Percentiles rank a stretch among this genome's conserved stretches.
These are phyloP conservation scores for Agrypnus murinus DNA, from an alignment of 2,888 invertebrate genomes.

Conservation along the genomic window DNA sequence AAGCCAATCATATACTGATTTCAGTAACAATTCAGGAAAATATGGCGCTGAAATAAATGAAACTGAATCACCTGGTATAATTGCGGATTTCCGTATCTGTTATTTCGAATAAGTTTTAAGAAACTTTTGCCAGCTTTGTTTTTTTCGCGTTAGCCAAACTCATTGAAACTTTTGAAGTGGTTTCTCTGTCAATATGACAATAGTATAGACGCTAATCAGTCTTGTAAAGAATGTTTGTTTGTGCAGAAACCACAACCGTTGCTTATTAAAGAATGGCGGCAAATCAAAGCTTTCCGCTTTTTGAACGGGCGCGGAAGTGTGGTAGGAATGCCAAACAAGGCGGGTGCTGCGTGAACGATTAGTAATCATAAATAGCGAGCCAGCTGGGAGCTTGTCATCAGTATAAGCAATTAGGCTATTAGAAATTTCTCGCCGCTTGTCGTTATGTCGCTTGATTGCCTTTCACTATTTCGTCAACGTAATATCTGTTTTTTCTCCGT, in stretches of 20 bases:
- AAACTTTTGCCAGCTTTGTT: not conserved
- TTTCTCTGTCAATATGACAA: constrained; percentile 26
- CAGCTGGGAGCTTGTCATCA: constrained; percentile 43
- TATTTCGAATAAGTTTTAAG: constrained; percentile 11
- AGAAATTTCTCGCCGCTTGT: constrained; percentile 29
- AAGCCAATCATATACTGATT: too few species aligned
- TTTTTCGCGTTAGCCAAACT: constrained; percentile 20
- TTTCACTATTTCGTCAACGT: constrained; percentile 5
- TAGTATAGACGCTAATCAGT: constrained; percentile 26
- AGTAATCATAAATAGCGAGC: constrained; percentile 39
- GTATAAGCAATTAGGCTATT: constrained; percentile 33
- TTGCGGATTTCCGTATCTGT: not conserved
- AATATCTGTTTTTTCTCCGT: not conserved
- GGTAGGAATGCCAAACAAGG: constrained; percentile 19
- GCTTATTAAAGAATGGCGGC: constrained; percentile 9
- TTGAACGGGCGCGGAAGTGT: constrained; percentile 26
- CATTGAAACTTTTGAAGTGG: constrained; percentile 29
- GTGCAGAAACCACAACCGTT: constrained; percentile 18
- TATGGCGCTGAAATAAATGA: too few species aligned
- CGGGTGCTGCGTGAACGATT: constrained; percentile 36
- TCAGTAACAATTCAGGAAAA: too few species aligned
- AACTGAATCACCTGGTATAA: too few species aligned
- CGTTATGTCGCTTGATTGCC: constrained; percentile 16
- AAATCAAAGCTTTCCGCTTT: constrained; percentile 28
- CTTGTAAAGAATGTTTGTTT: constrained; percentile 7